Conservation (phyloP, 2,797 vertebrate genomes). For the Percopsis omiscomaycus region DNA sequence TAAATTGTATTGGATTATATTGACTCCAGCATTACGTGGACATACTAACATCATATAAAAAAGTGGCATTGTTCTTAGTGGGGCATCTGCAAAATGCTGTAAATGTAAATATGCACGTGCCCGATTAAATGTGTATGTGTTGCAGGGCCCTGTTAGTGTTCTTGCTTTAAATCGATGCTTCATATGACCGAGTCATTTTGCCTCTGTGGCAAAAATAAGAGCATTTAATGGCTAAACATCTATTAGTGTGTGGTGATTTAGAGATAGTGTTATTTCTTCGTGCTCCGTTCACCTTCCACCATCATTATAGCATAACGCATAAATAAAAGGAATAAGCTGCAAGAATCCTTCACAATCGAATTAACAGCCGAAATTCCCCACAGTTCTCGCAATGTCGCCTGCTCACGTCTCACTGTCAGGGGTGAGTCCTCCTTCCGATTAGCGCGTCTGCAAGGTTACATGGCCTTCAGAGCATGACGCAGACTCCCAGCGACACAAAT, state of each 20-base stretch:
- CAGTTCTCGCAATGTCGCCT: slow-evolving; percentile 37
- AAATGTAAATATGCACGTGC: too few relatives aligned
- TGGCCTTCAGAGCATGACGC: slow-evolving; percentile 27
- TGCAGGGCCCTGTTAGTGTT: neutral
- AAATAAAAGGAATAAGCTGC: slow-evolving; percentile 39
- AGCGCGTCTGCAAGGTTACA: slow-evolving; percentile 54
- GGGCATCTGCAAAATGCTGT: too few relatives aligned
- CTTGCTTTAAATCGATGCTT: slow-evolving; percentile 25
- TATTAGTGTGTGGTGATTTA: slow-evolving; percentile 35
- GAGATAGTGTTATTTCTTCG: slow-evolving; percentile 25
- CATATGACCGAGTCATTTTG: slow-evolving; percentile 38
- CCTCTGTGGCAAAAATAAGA: slow-evolving; percentile 28
- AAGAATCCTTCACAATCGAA: slow-evolving; percentile 63
- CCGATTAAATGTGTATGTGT: too few relatives aligned
- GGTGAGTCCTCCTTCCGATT: slow-evolving; percentile 30
- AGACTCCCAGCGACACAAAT: slow-evolving; percentile 2
- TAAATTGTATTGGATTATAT: too few relatives aligned
- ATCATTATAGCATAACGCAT: slow-evolving; percentile 24
- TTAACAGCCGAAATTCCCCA: slow-evolving; percentile 52
- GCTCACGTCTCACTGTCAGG: slow-evolving; percentile 38
- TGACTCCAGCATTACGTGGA: too few relatives aligned
- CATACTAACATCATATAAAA: too few relatives aligned
- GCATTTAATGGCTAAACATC: slow-evolving; percentile 37
- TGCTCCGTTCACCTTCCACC: slow-evolving; percentile 6
- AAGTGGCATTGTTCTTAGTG: too few relatives aligned